Evolutionary conservation across 1,140 invertebrate genomes (phyloP), one percentile per base, ranked within the genome.

Genomic region (Drosophila pruinosa): DNA sequence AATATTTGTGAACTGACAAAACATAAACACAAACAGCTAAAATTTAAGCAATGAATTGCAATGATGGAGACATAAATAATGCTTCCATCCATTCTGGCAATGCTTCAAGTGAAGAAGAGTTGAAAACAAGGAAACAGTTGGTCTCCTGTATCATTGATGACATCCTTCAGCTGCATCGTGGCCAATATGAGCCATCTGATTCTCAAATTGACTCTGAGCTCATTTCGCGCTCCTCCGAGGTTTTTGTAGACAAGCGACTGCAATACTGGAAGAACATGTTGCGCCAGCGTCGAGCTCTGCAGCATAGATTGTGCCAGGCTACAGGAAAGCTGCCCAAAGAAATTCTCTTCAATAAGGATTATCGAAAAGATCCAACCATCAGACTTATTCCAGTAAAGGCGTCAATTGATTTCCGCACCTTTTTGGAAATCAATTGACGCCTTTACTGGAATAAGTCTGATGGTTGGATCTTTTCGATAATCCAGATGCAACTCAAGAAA

Each of bases 251-350:
- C 26, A 68, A 19, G 4, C 75, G 89, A 4, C 43, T 90, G 12
- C 24, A 77, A 8, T 90, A 90, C 45, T 90, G 89, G 89, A 90
- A 90, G 43, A 47, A 73, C 7, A 69, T 79, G 70, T 45, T 90
- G 3, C 39, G 19, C 0, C 17, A 82, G 4, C 59, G 89, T 0
- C 59, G 75, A 1, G 17, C 41, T 0, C 15, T 89, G 22, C 69
- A 75, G 12, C n/a, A 39, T 0, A 72, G 43, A 8, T 43, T 90
- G 14, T 41, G 39, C 0, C 12, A 12, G 8, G 45, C 65, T 1
- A 68, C 58, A 3, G 62, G 41, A 4, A 70, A 75, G 4, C 3
- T 7, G 4, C 63, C 76, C 0, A 5, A 45, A 0, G 10, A 72
- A 1, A 39, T 89, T 14, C 61, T 75, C 12, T 38, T 65, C 4